Evolutionary conservation across 1,140 invertebrate species (phyloP), one percentile per base, ranked within the genome.

Genomic region (Drosophila gunungcola): DNA sequence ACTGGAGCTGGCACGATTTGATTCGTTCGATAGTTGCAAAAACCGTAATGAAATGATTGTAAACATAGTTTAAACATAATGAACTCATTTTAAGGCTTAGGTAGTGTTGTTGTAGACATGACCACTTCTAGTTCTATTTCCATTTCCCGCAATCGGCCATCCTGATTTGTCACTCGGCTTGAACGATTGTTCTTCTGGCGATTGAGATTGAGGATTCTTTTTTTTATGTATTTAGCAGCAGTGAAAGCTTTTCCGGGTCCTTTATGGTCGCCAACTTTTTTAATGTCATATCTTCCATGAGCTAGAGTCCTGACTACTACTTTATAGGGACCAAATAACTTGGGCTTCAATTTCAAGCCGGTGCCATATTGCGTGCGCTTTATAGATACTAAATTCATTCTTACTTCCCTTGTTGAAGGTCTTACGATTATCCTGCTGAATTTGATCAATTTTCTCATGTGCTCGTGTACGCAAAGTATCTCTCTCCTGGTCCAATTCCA

Each of bases 141-240:
- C n/a, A 13, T 45, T 45, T 45, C 42, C 42, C 42, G 21, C 42
- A 45, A 25, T 45, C 42, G 42, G 42, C 42, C 42, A 21, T 21
- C 42, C 16, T 45, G 42, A 45, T 9, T 45, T 45, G 21, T 45
- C 29, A 32, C 6, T 32, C 29, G 41, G 41, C 41, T 43, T 6
- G 13, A 43, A 16, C 16, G 41, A 16, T 43, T 13, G 41, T n/a
- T 16, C 41, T 16, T 7, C 13, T 16, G 34, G 6, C 2, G 41
- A 43, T 13, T 43, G 13, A 16, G 9, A 16, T 43, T 5, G 3
- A 6, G 41, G 9, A 1, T 43, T n/a, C 13, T 16, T 16, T 43
- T 43, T n/a, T 43, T 43, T 6, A 43, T 43, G 4, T 43, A 43
- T 43, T 43, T n/a, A 7, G 41, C 41, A 7, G 16, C 41, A 9